Evolutionary conservation across 2,888 invertebrate species (phyloP), one percentile per base, ranked within the genome.

Genomic region (Leucozona laternaria): DNA sequence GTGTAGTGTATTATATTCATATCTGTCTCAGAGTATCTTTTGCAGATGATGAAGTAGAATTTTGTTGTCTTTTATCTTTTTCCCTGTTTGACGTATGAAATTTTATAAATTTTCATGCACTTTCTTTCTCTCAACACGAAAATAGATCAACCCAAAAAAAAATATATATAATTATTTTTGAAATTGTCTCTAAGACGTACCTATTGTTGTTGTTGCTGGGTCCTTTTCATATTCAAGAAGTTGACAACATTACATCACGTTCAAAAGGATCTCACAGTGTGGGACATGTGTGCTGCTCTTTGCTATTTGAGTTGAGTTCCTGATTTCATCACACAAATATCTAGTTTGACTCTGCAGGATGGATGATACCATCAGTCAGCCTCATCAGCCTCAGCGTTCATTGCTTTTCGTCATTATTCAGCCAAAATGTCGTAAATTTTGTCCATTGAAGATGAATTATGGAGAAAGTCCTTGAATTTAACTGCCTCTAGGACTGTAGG

Each of bases 191-290:
- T 3, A 62, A 55, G 62, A 22, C 40, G 40, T 5, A 62, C 40
- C 40, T 31, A 53, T 48, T 55, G 0, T 57, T 50, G 62, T 64
- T n/a, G 58, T 70, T 50, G 64, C 4, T 31, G 34, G 48, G 60
- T 82, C 70, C 68, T 84, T 70, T 50, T 28, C 15, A 20, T 25
- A 28, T 43, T 70, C 43, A 15, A 1, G 6, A 64, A 82, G 78
- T 86, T 82, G 86, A 86, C 78, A 72, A 86, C 78, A 72, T 57
- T 53, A 62, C 73, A 71, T 81, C 81, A 86, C 82, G 78, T 86
- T 75, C 76, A 71, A 64, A 86, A 86, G 82, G 81, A 86, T 86
- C 86, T 79, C 78, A 76, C 64, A 37, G 66, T 57, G 77, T 58
- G 73, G 48, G 70, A 86, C 86, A 86, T 86, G 86, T 86, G 86